phyloP scores from a whole-genome alignment of 2,888 invertebrate species.

The Ichneumoninae sp. region DNA sequence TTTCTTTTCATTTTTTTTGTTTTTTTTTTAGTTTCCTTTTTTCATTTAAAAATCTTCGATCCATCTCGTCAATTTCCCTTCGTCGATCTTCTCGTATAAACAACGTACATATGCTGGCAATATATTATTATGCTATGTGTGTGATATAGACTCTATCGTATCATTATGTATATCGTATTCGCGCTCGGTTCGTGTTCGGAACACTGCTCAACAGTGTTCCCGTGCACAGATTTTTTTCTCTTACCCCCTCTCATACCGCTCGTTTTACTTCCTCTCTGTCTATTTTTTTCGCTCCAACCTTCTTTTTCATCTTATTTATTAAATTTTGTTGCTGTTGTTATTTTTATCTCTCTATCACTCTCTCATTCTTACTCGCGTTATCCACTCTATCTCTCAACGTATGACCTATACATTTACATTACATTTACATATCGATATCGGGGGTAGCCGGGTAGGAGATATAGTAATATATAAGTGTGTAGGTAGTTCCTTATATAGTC shows the following conservation, averaged over 20 bases:
- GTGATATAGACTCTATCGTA: slow-evolving; percentile 83
- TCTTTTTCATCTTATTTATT: slow-evolving; percentile 41
- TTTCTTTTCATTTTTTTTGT: no score
- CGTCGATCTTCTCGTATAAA: slow-evolving; percentile 77
- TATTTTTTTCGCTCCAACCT: slow-evolving; percentile 32
- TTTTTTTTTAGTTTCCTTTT: slow-evolving; percentile 36
- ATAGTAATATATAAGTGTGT: slow-evolving; percentile 68
- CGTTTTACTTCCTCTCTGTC: slow-evolving; percentile 32
- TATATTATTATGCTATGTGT: slow-evolving; percentile 84
- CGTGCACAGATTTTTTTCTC: slow-evolving; percentile 59
- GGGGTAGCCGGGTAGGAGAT: slow-evolving; percentile 81
- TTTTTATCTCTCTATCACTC: slow-evolving; percentile 26
- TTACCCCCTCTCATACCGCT: slow-evolving; percentile 41
- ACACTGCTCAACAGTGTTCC: slow-evolving; percentile 82
- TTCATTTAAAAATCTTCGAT: slow-evolving; percentile 51
- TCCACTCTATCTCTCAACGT: slow-evolving; percentile 65
- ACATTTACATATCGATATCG: slow-evolving; percentile 76
- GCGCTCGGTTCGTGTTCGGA: slow-evolving; percentile 73
- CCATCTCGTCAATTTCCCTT: slow-evolving; percentile 23
- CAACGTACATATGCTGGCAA: slow-evolving; percentile 83
- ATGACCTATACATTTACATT: slow-evolving; percentile 77
- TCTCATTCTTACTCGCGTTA: slow-evolving; percentile 54
- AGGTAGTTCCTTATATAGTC: slow-evolving; percentile 80
- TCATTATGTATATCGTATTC: slow-evolving; percentile 82
- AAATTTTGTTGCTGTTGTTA: slow-evolving; percentile 36